A percentile compares a stretch with the other conserved stretches of the same genome.
phyloP scores from a whole-genome alignment of 92 coral and sea anemone species.

The Meandrina meandrites region DNA sequence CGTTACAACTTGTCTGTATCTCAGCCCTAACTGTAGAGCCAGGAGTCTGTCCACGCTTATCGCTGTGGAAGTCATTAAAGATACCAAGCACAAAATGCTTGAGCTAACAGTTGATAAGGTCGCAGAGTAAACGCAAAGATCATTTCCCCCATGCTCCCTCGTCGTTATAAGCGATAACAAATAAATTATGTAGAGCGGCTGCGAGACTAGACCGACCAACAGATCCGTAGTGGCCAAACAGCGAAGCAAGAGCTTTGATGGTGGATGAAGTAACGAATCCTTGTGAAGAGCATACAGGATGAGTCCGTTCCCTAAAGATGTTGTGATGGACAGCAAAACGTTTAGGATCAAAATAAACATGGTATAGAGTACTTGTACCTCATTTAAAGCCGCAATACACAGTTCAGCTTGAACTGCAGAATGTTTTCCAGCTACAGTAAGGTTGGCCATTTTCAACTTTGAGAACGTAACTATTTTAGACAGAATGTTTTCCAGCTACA shows the following conservation, averaged over 20 bases:
- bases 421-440: background rate
- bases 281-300: background rate
- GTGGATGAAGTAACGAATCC: background rate
- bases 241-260: background rate
- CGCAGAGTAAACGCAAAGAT: background rate
- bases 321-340: background rate
- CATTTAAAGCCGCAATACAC: background rate
- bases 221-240: background rate
- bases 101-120: background rate
- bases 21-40: background rate
- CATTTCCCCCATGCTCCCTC: background rate
- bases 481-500: background rate
- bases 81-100: background rate
- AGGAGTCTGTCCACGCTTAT: background rate
- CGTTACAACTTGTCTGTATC: background rate
- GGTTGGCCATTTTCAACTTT: background rate
- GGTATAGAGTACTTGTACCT: background rate
- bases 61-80: background rate
- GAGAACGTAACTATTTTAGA: background rate
- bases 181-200: background rate
- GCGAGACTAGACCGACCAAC: background rate
- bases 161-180: background rate
- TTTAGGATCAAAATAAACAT: background rate
- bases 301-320: background rate
- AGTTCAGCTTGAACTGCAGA: background rate